Percentiles rank a stretch among this genome's conserved stretches.
Evolutionary conservation across 2,797 vertebrate species (phyloP).

Genomic region (Squalus acanthias): DNA sequence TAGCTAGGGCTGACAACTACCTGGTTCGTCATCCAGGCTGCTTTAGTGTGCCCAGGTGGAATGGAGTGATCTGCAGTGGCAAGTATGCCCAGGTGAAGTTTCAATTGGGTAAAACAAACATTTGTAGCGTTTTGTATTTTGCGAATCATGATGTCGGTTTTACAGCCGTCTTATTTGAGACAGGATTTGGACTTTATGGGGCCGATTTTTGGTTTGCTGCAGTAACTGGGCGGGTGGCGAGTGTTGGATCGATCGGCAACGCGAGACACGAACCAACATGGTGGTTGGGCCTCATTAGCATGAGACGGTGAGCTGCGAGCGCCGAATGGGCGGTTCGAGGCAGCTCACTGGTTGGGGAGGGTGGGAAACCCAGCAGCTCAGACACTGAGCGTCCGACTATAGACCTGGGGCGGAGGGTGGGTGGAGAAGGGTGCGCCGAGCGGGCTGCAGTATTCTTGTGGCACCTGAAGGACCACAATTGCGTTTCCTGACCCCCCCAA

Average conservation of each 20-base stretch:
- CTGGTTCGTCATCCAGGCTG: constrained; percentile 47
- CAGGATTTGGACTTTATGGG: background rate
- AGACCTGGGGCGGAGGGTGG: background rate
- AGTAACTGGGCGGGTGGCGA: background rate
- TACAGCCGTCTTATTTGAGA: background rate
- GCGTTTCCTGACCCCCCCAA: background rate
- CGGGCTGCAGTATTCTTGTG: background rate
- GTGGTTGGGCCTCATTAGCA: background rate
- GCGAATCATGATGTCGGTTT: background rate
- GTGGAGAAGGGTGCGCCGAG: background rate
- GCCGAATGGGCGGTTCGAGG: background rate
- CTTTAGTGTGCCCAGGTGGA: constrained; percentile 47
- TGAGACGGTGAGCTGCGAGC: background rate
- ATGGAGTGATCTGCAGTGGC: constrained; percentile 45
- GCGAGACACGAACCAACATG: background rate
- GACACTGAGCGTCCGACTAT: background rate
- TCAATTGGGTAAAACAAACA: background rate
- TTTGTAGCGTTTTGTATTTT: background rate
- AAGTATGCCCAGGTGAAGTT: constrained; percentile 49
- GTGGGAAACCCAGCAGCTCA: background rate
- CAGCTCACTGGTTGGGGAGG: background rate
- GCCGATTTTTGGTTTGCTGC: background rate
- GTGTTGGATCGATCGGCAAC: no score
- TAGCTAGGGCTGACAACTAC: constrained; percentile 50
- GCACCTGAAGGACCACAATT: background rate